Evolutionary conservation across 2,888 invertebrate species (phyloP).

Genomic region (Eristalis arbustorum): DNA sequence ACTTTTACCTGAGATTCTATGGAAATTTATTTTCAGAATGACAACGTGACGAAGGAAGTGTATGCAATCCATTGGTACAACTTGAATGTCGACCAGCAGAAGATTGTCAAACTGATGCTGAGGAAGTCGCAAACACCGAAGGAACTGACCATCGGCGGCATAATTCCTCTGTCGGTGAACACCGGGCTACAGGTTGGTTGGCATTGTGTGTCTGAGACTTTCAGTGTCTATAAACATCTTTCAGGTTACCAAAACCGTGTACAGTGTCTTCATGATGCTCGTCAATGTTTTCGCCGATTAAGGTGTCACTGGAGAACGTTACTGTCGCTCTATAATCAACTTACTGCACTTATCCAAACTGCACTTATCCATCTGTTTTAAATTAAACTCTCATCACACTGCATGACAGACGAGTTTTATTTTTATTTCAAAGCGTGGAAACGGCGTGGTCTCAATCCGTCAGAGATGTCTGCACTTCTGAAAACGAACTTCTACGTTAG

Average conservation of each 20-base stretch:
- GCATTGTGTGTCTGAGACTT: background rate
- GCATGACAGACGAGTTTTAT: too few species aligned
- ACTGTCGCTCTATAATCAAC: too few species aligned
- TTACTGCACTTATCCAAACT: too few species aligned
- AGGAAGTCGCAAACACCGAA: constrained; percentile 55
- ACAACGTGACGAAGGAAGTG: constrained; percentile 35
- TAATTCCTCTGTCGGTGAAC: constrained; percentile 66
- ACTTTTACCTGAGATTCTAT: background rate
- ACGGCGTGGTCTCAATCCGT: too few species aligned
- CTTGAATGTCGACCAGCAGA: constrained; percentile 59
- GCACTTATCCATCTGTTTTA: too few species aligned
- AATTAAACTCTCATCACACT: too few species aligned
- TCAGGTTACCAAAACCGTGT: constrained; percentile 14
- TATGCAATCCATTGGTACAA: constrained; percentile 71
- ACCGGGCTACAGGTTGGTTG: constrained; percentile 65
- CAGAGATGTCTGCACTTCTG: too few species aligned
- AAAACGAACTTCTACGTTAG: too few species aligned
- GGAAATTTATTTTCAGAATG: background rate
- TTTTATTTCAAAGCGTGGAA: too few species aligned
- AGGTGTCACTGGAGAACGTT: background rate
- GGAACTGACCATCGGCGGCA: constrained; percentile 50
- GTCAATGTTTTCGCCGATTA: background rate
- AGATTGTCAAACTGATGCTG: constrained; percentile 64
- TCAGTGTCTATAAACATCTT: background rate
- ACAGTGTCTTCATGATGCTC: constrained; percentile 23